A percentile compares a stretch with the other conserved stretches of the same genome.
phyloP scores from a whole-genome alignment of 1,140 invertebrate species.

The Nebria ingens region DNA sequence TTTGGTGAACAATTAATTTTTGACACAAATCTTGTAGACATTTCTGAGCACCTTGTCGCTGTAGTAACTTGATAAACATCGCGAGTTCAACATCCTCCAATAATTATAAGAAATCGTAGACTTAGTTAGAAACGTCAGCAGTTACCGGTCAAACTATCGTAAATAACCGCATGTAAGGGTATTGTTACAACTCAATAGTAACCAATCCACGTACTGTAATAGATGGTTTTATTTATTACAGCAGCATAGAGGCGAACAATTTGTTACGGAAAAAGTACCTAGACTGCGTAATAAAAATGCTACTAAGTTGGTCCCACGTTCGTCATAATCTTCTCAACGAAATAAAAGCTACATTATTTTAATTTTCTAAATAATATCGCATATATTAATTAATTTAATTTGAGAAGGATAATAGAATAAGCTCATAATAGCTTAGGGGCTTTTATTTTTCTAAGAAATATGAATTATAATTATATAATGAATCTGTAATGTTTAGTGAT shows the following conservation, averaged over 20 bases:
- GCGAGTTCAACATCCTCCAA: not conserved
- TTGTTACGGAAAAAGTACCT: not conserved
- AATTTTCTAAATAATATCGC: no score
- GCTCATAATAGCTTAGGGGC: no score
- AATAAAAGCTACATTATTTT: no score
- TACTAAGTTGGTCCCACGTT: no score
- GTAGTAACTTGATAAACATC: not conserved
- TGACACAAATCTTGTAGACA: not conserved
- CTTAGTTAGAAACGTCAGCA: not conserved
- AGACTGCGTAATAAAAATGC: no score
- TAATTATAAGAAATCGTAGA: not conserved
- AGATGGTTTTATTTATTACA: not conserved
- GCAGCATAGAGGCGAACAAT: not conserved
- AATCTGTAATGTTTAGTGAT: no score
- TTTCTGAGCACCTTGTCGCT: not conserved
- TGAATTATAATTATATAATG: no score
- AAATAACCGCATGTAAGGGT: not conserved
- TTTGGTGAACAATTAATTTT: no score
- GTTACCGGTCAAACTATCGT: not conserved
- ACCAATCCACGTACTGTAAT: not conserved
- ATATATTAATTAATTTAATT: no score
- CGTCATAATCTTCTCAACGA: no score
- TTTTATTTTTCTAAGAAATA: no score
- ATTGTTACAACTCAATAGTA: slow-evolving; percentile 1
- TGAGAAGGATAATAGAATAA: no score